Percentiles rank a stretch among this genome's conserved stretches.
phyloP scores from a whole-genome alignment of 2,797 vertebrate genomes.

The Austrolebias charrua region DNA sequence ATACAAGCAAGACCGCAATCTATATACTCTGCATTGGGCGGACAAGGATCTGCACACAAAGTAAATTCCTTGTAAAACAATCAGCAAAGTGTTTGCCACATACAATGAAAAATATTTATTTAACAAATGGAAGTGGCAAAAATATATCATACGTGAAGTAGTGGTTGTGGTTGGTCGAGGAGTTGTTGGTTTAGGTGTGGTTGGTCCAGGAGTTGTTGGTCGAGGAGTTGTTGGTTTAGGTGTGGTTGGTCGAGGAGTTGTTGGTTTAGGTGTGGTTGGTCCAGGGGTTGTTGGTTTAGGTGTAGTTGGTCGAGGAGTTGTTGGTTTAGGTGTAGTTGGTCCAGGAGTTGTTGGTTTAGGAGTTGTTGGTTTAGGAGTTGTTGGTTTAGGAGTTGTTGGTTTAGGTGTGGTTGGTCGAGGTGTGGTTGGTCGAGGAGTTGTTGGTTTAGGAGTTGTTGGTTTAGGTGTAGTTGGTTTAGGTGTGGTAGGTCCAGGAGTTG shows the following conservation, averaged over 20 bases:
- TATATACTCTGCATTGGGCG: slow-evolving; percentile 74
- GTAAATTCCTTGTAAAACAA: neutral
- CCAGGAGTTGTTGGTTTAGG: neutral
- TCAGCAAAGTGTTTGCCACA: neutral
- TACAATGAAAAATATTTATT: neutral
- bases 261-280: slow-evolving; percentile 5
- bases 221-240: neutral
- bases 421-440: slow-evolving; percentile 7
- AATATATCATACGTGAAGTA: slow-evolving; percentile 28
- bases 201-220: slow-evolving; percentile 18
- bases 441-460: slow-evolving; percentile 18
- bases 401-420: neutral
- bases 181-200: slow-evolving; percentile 29
- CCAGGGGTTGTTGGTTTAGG: neutral
- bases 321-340: slow-evolving; percentile 19
- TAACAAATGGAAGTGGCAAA: neutral
- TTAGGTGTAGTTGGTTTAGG: neutral
- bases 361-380: slow-evolving; percentile 5
- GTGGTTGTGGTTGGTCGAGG: slow-evolving; percentile 12
- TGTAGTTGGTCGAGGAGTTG: slow-evolving; percentile 15
- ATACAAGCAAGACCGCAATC: slow-evolving; percentile 79
- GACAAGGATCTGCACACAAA: slow-evolving; percentile 65
- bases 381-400: slow-evolving; percentile 19
- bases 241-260: slow-evolving; percentile 29
- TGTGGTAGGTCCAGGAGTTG: slow-evolving; percentile 7